phyloP scores from a whole-genome alignment of 2,888 invertebrate species.

The Bruchidius siliquastri region DNA sequence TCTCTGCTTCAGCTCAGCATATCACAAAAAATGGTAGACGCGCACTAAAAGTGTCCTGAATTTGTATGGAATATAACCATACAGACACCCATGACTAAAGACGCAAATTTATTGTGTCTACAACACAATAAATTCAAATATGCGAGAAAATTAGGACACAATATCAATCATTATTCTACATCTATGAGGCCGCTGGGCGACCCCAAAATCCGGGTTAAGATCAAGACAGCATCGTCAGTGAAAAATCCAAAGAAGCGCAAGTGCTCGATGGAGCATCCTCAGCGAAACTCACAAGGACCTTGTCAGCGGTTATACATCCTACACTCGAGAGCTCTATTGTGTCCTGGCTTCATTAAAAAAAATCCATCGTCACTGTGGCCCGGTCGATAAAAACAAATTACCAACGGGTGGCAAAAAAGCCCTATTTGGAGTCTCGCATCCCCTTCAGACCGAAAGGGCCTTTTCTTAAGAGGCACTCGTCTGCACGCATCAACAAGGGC shows the following conservation, averaged over 20 bases:
- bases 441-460: neutral
- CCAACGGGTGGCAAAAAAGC: neutral
- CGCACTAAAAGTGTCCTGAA: no score
- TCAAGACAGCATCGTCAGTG: neutral
- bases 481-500: constrained; percentile 12
- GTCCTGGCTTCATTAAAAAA: neutral
- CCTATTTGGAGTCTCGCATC: neutral
- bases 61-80: no score
- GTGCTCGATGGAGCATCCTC: neutral
- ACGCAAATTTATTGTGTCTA: no score
- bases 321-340: neutral
- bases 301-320: neutral
- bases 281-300: neutral
- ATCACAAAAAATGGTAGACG: no score
- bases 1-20: no score
- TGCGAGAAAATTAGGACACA: no score
- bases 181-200: neutral
- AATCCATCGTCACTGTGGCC: neutral
- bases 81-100: no score
- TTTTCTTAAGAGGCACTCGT: neutral
- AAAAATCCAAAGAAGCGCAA: neutral
- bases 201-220: neutral
- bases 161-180: neutral
- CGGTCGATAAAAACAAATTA: neutral
- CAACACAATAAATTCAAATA: no score